Evolutionary conservation across 1,140 invertebrate species (phyloP), one percentile per base, ranked within the genome.

Genomic region (Drosophila albomicans): DNA sequence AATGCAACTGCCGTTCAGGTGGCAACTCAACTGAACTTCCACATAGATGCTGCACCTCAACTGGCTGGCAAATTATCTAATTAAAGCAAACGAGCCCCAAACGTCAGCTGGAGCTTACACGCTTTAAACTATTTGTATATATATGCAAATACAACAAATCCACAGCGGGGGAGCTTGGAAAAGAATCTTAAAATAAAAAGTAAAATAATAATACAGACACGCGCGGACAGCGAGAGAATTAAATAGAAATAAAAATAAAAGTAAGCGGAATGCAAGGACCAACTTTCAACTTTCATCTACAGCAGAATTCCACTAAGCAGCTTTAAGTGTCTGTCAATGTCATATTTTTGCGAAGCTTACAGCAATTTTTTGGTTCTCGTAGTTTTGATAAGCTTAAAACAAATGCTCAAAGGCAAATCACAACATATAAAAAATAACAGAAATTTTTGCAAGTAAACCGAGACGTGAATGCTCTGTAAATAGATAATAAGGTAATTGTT

Each of bases 301-400:
- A 67, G 43, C 58, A 56, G 78, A 78, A 78, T 48, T 64, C 77
- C 80, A 82, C 85, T 84, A 84, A 88, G 80, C 80, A 84, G 84
- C 84, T 88, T 88, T 88, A 88, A 89, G 74, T 88, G 85, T 89
- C 84, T 89, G 84, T 88, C 85, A 88, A 80, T 88, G 84, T 84
- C 85, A 88, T 75, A 84, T 88, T 88, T 86, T 84, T 77, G 65
- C 57, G 61, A 72, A 80, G 84, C 80, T 88, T 88, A 81, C 85
- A 89, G 57, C 85, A 88, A 66, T 79, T 80, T 88, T 80, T 78
- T 72, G 78, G 65, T 80, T 43, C 66, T 66, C 63, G 49, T 67
- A 68, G 56, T 88, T 69, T 38, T 62, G 79, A 82, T 79, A 88
- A 87, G 79, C 77, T 63, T 88, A 88, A 77, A 82, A 74, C 76